Evolutionary conservation across 2,797 vertebrate genomes (phyloP), one percentile per base, ranked within the genome.

Genomic region (Argentina silus): DNA sequence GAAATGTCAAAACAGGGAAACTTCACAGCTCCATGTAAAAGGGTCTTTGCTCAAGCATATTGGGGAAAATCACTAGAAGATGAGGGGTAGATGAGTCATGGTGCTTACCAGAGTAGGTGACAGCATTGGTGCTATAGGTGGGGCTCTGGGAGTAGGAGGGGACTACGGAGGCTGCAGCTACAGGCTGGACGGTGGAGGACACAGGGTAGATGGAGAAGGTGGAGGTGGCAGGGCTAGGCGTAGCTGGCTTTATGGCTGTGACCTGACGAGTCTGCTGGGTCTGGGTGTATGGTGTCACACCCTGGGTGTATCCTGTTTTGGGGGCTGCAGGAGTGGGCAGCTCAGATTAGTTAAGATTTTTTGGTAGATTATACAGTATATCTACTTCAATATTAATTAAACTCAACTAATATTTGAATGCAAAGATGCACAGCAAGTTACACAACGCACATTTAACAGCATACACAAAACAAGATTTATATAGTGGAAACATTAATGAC

Each of bases 171-270:
- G 96, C 92, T 0, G 91, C 90, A 0, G 93, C 96, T 17, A 96
- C 96, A 0, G 97, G 97, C 87, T 98, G 97, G 79, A 98, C 97
- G 23, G 96, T 95, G 10, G 97, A 98, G 55, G 97, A 98, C 70
- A 98, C 97, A 0, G 98, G 98, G 91, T 99, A 99, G 87, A 99
- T 97, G 77, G 97, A 97, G 90, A 98, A 99, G 0, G 97, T 97
- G 4, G 97, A 98, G 1, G 98, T 97, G 70, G 96, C 97, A 11
- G 96, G 96, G 90, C 95, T 98, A 69, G 96, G 97, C 48, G 96
- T 96, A 50, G 98, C 97, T 76, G 96, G 97, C 81, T 99, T 99
- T 89, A 99, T 98, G 80, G 97, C 97, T 12, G 98, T 98, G 87
- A 99, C 97, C 89, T 99, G 98, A 2, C 98, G 94, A 44, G 95